Conservation (phyloP, 2,888 invertebrate species). For the Zygogramma bicolorata region DNA sequence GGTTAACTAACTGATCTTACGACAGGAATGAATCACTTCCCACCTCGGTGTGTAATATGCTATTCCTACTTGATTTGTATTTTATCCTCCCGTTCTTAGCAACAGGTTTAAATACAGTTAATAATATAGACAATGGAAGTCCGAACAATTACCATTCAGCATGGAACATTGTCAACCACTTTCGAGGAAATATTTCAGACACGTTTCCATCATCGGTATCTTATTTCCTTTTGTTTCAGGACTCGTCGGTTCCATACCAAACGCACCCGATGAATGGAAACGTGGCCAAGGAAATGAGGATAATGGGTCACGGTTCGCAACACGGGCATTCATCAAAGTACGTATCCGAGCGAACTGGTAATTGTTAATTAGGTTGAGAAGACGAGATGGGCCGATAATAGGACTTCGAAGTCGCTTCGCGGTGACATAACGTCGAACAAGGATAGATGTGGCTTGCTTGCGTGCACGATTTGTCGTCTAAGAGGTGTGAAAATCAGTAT, state of each 20-base stretch:
- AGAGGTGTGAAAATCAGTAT: not conserved
- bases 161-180: no score
- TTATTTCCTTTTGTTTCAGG: slow-evolving; percentile 67
- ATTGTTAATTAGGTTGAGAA: not conserved
- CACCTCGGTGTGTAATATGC: no score
- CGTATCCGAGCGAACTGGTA: slow-evolving; percentile 51
- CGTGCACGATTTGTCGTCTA: not conserved
- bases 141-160: no score
- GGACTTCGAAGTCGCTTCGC: not conserved
- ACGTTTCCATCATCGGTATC: not conserved
- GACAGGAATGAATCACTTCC: no score
- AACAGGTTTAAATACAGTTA: no score
- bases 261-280: slow-evolving; percentile 78
- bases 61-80: no score
- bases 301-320: slow-evolving; percentile 91
- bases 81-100: no score
- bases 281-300: slow-evolving; percentile 88
- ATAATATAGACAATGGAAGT: no score
- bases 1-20: no score
- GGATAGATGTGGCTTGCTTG: not conserved
- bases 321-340: slow-evolving; percentile 75
- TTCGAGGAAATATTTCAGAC: no score
- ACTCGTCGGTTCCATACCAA: slow-evolving; percentile 73
- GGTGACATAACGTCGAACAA: not conserved
- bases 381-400: not conserved